Base-by-base conservation (phyloP, 2,113 vertebrate genomes). In the Hystrix cristata region DNA sequence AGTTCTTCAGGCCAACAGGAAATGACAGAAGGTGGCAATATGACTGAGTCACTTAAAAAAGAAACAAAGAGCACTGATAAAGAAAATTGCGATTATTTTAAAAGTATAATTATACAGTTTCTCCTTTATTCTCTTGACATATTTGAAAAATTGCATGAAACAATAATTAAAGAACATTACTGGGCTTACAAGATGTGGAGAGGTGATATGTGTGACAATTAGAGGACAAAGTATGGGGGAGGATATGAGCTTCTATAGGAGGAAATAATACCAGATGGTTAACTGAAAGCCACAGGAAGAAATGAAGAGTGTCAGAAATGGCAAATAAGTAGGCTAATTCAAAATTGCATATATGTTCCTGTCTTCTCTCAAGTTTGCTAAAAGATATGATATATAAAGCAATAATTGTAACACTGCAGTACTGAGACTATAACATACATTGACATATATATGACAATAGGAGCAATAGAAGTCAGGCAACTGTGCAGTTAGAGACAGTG, bases 111-210 rank as follows among this genome's bases (percentile, higher is more conserved):
- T 94, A 55, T 89, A 11, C 29, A 43, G 27, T 13, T 89, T 94
- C 15, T 38, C 16, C 67, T 89, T 72, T 76, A 23, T 85, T 51
- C 57, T 83, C 55, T 74, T 19, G 53, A 64, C 48, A 83, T 51
- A 55, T 46, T 82, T 74, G 19, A 89, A 72, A 94, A 82, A 74
- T 51, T 81, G 13, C 34, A 64, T 23, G 53, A 89, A 88, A 89
- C 27, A 60, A 81, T 88, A 79, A 57, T 59, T 93, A 60, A 94
- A 60, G 65, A 86, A 93, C 48, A 62, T 88, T 71, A 53, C 38
- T 67, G 25, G 23, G 64, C 16, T 80, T 81, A 64, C 57, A 94
- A 64, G 3, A 19, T 34, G 5, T 25, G 46, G 43, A 72, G 78
- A 62, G 8, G 9, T 83, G 19, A 82, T 55, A 29, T 62, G 18